phyloP scores from a whole-genome alignment of 2,113 vertebrate species.

The Hemibagrus wyckioides region DNA sequence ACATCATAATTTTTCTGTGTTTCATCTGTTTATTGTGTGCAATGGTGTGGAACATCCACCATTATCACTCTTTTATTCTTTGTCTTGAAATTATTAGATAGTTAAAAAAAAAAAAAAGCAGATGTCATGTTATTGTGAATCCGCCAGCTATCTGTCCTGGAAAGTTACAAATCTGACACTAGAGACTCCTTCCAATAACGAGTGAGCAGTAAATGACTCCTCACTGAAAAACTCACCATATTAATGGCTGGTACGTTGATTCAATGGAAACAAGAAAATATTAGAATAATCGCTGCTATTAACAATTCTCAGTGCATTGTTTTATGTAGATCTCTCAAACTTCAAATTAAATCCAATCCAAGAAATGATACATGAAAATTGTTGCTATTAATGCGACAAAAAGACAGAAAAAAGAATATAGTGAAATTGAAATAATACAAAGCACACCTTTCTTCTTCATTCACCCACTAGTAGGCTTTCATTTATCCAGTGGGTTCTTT shows the following conservation, averaged over 20 bases:
- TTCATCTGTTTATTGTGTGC: neutral
- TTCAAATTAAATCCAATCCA: neutral
- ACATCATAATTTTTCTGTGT: neutral
- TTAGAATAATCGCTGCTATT: neutral
- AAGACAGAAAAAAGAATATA: neutral
- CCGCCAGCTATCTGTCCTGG: neutral
- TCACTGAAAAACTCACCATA: neutral
- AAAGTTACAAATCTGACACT: neutral
- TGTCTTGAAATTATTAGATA: neutral
- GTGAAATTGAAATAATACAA: neutral
- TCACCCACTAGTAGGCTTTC: neutral
- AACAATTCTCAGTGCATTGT: neutral
- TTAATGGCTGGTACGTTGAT: neutral
- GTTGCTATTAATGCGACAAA: neutral
- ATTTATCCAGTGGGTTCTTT: neutral
- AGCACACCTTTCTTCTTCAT: neutral
- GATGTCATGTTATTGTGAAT: too few species aligned
- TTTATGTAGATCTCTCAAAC: neutral
- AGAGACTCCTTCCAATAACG: neutral
- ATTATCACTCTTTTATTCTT: too few species aligned
- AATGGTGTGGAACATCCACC: neutral
- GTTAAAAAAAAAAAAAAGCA: too few species aligned
- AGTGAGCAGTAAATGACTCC: neutral
- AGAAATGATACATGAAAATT: neutral
- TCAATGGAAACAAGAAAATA: neutral